phyloP scores from a whole-genome alignment of 2,888 invertebrate genomes.

The Tetranychus piercei region DNA sequence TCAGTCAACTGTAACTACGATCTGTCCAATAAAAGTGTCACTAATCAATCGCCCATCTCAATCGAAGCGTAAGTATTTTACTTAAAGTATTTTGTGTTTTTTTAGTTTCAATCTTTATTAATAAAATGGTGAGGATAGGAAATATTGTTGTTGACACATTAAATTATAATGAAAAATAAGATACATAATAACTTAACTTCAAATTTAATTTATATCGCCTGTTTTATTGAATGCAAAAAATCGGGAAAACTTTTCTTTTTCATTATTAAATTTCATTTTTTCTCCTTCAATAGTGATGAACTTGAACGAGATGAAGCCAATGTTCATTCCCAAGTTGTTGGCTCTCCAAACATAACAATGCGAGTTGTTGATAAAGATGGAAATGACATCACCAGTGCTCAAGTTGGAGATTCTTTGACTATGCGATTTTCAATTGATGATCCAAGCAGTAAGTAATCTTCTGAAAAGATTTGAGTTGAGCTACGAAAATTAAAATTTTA shows the following conservation, averaged over 20 bases:
- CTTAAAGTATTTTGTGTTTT: background rate
- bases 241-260: background rate
- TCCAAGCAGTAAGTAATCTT: slow-evolving; percentile 45
- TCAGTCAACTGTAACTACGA: slow-evolving; percentile 86
- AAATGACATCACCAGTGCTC: slow-evolving; percentile 64
- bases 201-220: too few species aligned
- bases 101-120: background rate
- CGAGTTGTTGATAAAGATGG: slow-evolving; percentile 48
- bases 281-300: background rate
- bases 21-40: slow-evolving; percentile 76
- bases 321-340: slow-evolving; percentile 42
- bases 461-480: background rate
- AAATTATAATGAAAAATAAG: background rate
- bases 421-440: slow-evolving; percentile 79
- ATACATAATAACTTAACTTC: background rate
- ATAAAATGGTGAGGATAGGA: background rate
- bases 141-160: background rate
- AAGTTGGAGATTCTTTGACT: slow-evolving; percentile 78
- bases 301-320: slow-evolving; percentile 11
- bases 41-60: slow-evolving; percentile 31
- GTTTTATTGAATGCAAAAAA: too few species aligned
- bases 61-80: slow-evolving; percentile 13
- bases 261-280: background rate
- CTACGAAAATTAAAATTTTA: background rate
- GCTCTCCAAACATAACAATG: slow-evolving; percentile 87